Evolutionary conservation across 2,113 vertebrate genomes (phyloP).

Genomic region (Tringa solitaria): DNA sequence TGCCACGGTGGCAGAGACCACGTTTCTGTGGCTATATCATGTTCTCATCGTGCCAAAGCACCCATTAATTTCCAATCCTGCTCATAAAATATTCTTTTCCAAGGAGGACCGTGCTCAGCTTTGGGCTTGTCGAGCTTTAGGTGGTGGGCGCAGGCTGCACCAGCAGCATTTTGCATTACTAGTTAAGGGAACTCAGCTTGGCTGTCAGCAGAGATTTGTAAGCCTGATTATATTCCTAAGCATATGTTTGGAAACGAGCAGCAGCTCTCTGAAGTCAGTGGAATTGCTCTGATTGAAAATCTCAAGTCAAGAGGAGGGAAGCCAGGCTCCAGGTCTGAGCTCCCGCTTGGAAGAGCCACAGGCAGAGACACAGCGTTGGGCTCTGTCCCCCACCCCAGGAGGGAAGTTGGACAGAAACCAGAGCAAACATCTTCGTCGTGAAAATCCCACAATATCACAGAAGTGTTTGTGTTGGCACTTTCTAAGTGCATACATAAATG

Average conservation of each 20-base stretch:
- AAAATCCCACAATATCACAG: not conserved
- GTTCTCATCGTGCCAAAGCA: not conserved
- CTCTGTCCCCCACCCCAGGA: rapidly evolving
- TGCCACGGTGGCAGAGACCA: not conserved
- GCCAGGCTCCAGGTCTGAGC: not conserved
- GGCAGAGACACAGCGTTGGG: not conserved
- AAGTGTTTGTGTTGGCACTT: not conserved
- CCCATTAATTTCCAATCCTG: not conserved
- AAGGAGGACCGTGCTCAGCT: not conserved
- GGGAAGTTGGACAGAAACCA: not conserved
- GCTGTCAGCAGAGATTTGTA: not conserved
- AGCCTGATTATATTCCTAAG: conserved; percentile 42
- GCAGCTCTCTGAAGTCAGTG: conserved; percentile 6
- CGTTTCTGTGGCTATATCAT: not conserved
- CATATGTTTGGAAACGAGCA: conserved; percentile 49
- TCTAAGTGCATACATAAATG: not conserved
- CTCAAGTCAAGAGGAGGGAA: conserved; percentile 16
- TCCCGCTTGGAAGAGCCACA: not conserved
- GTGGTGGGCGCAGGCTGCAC: not conserved
- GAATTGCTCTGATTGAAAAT: conserved; percentile 32
- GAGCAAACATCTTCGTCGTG: not conserved
- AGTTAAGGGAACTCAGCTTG: not conserved
- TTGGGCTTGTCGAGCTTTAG: not conserved
- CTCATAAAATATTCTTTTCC: not conserved
- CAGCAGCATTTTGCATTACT: not conserved